Base-by-base conservation (phyloP, 53 echinoderm and acorn worm species). In the Echinometra lucunter region DNA sequence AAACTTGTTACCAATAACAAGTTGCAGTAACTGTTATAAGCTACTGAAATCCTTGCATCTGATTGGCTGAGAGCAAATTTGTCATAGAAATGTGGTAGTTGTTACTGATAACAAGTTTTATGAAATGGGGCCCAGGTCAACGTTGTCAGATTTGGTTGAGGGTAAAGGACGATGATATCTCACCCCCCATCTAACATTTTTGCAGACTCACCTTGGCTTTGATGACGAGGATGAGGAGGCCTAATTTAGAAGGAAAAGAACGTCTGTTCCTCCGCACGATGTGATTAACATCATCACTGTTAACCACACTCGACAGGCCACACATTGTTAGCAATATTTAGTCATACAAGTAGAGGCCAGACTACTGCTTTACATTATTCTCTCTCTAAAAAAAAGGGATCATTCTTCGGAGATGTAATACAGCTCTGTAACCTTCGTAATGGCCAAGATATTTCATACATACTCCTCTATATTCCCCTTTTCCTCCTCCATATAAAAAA, bases 211-310 rank as follows among this genome's bases (percentile, higher is more conserved):
- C 85, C 85, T 85, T 49, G 85, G 45, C 49, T 85, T 85, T 45
- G 23, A 40, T 25, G 23, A 38, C 49, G 85, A 47, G n/a, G 49
- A 85, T n/a, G 85, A 49, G 4, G 85, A n/a, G 85, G 30, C 85
- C 85, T 85, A 49, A 85, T 85, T 17, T 85, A 30, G 85, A 85
- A 45, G 49, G 85, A 85, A 85, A 85, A 28, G 53, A 85, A 85
- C n/a, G 85, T 85, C 85, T 85, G 85, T 85, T 45, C 85, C 30
- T 45, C 85, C 30, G 10, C 85, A 85, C 49, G 85, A 53, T 49
- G 85, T 85, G 85, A 85, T 85, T 85, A 85, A 85, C 49, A 85
- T 49, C 85, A 27, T 85, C 85, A 85, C 45, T 85, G 45, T 85
- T 85, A 85, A 85, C 85, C n/a, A 49, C 45, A 49, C 85, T 45